These are phyloP conservation scores for Caenorhabditis sp. DNA, from an alignment of 2,888 invertebrate species.

Conservation along the genomic window DNA sequence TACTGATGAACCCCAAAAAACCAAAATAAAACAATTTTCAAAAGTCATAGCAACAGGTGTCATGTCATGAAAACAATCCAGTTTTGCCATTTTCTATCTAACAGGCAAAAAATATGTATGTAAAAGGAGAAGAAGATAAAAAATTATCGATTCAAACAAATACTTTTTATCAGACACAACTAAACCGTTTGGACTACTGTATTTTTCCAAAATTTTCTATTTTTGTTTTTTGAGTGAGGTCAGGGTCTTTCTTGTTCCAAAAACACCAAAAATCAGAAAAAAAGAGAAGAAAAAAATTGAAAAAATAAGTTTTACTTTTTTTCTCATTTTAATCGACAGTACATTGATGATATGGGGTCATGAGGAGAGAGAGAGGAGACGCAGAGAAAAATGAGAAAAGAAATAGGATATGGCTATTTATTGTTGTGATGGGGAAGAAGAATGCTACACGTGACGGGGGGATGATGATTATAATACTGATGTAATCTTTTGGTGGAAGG, in stretches of 20 bases:
- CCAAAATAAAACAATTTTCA: neutral
- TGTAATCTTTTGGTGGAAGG: too few relatives aligned
- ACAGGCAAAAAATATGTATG: neutral
- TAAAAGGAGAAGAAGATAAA: neutral
- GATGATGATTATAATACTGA: too few relatives aligned
- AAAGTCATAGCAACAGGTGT: neutral
- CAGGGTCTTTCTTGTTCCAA: neutral
- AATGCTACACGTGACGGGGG: neutral
- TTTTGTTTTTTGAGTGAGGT: neutral
- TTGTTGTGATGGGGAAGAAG: neutral
- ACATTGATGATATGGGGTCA: neutral
- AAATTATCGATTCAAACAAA: neutral
- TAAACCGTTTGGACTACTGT: neutral
- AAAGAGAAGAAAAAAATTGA: constrained; percentile 5
- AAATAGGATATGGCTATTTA: constrained; percentile 5
- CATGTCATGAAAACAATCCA: neutral
- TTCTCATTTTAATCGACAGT: neutral
- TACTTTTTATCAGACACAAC: neutral
- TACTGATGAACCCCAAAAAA: neutral
- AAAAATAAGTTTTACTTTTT: constrained; percentile 19
- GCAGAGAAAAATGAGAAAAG: constrained; percentile 9
- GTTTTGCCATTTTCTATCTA: neutral
- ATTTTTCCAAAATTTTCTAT: neutral
- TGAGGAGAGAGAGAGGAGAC: neutral
- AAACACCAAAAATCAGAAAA: constrained; percentile 11